These are phyloP conservation scores for Peribatodes rhomboidaria DNA, from an alignment of 2,888 invertebrate species.

Conservation along the genomic window DNA sequence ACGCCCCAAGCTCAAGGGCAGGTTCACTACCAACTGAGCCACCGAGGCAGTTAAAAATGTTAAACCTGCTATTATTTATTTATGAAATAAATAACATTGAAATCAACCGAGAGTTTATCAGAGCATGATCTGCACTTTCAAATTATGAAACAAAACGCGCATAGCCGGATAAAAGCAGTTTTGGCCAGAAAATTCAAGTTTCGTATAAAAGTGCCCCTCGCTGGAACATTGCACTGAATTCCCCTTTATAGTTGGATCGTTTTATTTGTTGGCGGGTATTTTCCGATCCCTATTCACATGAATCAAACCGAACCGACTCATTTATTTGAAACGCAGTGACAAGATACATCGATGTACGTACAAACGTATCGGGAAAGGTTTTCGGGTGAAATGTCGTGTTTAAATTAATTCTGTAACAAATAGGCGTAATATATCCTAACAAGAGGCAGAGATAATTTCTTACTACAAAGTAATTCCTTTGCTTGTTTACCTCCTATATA, in stretches of 20 bases:
- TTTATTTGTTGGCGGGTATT: slow-evolving; percentile 80
- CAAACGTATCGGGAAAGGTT: slow-evolving; percentile 55
- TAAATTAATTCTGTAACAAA: slow-evolving; percentile 19
- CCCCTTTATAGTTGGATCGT: slow-evolving; percentile 67
- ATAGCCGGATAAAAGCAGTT: slow-evolving; percentile 27
- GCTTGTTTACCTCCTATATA: background rate
- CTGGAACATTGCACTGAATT: slow-evolving; percentile 53
- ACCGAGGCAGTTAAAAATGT: too few species aligned
- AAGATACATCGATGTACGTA: slow-evolving; percentile 55
- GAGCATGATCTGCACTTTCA: slow-evolving; percentile 46
- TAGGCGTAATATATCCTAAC: background rate
- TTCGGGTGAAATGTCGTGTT: slow-evolving; percentile 24
- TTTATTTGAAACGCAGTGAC: slow-evolving; percentile 80
- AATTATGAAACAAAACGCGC: slow-evolving; percentile 46
- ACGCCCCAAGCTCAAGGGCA: too few species aligned
- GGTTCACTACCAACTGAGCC: too few species aligned
- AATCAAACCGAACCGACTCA: slow-evolving; percentile 83
- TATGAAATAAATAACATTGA: slow-evolving; percentile 31
- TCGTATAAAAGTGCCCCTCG: slow-evolving; percentile 48
- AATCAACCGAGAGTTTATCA: slow-evolving; percentile 38
- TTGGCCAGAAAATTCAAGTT: slow-evolving; percentile 31
- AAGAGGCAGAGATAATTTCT: background rate
- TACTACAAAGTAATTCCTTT: background rate
- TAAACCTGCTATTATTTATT: background rate
- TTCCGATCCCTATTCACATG: slow-evolving; percentile 81